phyloP scores from a whole-genome alignment of 1,140 invertebrate genomes.

The Saccostrea echinata region DNA sequence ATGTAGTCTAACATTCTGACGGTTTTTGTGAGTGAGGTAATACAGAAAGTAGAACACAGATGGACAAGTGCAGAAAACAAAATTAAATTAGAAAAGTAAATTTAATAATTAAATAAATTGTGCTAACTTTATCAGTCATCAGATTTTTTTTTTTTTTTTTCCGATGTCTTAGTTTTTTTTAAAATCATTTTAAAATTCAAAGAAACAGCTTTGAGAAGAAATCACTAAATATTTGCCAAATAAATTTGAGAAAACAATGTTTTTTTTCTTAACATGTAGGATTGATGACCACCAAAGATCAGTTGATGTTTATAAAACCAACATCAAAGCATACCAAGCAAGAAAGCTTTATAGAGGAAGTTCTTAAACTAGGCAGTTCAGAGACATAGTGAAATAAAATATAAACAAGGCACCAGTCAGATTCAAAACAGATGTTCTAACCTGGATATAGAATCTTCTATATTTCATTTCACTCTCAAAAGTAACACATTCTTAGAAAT shows the following conservation, averaged over 20 bases:
- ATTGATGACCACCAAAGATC: constrained; percentile 2
- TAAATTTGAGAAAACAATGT: neutral
- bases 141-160: neutral
- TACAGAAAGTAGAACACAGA: no score
- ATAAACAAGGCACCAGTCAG: constrained; percentile 1
- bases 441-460: neutral
- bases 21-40: no score
- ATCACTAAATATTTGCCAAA: neutral
- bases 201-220: neutral
- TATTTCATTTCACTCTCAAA: neutral
- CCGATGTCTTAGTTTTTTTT: neutral
- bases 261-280: neutral
- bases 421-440: constrained; percentile 1
- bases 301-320: neutral
- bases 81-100: no score
- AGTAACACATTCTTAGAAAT: neutral
- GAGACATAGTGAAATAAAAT: constrained; percentile 8
- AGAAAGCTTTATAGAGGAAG: neutral
- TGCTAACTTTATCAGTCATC: neutral
- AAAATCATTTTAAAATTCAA: neutral
- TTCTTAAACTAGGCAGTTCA: constrained; percentile 21
- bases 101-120: no score
- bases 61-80: no score
- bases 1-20: no score
- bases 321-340: constrained; percentile 6